These are phyloP conservation scores for Serripes groenlandicus DNA, from an alignment of 2,888 invertebrate species.

Conservation along the genomic window DNA sequence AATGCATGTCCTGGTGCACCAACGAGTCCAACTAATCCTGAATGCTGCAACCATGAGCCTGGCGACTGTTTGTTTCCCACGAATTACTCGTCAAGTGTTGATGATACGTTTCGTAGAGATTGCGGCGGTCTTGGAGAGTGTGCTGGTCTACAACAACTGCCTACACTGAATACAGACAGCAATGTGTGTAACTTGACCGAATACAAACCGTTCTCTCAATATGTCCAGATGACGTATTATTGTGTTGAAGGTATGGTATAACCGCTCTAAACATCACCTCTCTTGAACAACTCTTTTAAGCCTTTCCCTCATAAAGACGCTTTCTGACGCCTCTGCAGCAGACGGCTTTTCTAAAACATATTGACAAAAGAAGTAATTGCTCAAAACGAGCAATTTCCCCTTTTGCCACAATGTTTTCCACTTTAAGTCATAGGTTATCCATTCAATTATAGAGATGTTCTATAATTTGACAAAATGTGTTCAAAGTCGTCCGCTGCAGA, in stretches of 20 bases:
- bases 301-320: no score
- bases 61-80: constrained; percentile 2
- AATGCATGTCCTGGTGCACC: neutral
- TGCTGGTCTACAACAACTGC: neutral
- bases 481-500: no score
- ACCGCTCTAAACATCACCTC: no score
- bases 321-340: no score
- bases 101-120: neutral
- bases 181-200: neutral
- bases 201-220: constrained; percentile 5
- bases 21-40: neutral
- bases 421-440: no score
- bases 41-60: neutral
- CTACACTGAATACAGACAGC: neutral
- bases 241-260: constrained; percentile 23
- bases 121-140: neutral
- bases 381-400: no score
- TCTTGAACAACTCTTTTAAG: no score
- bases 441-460: no score
- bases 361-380: no score
- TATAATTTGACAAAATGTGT: no score
- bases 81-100: neutral
- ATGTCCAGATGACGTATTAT: neutral
- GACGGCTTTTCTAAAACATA: no score
- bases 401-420: no score